Base-by-base conservation (phyloP, 2,888 invertebrate genomes). In the Catocala sponsa region DNA sequence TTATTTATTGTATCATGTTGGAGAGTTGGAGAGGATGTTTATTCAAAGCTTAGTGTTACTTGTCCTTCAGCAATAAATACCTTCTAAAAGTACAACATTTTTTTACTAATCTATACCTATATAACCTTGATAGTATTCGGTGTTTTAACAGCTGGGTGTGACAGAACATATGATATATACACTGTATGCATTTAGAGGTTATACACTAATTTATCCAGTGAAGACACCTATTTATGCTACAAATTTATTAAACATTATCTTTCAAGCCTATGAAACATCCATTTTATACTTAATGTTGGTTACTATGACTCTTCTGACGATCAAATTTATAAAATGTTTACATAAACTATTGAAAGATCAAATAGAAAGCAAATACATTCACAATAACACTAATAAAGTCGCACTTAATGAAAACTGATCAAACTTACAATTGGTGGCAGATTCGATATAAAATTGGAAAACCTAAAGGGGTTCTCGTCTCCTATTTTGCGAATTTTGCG, bases 361-460 rank as follows among this genome's bases (percentile, higher is more conserved):
- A 64, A 60, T 61, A 53, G 49, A 59, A 61, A 43, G 15, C 15
- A 33, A 57, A 15, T 54, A 42, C 4, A 42, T 25, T 46, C 42
- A 11, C 32, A 63, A 44, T n/a, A 51, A 51, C 6, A 62, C 12
- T 55, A 54, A 25, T 35, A 51, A 11, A 11, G 11, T 43, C 10
- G 55, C 58, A 50, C 6, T 5, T 55, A 65, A 50, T 47, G 11
- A 66, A 76, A 63, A 57, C 51, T 33, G 41, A 56, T 63, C 32
- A 62, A 74, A 87, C 94, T 93, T 88, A 95, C 94, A 74, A 95
- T 93, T 77, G 94, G 94, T 92, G 94, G 94, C 83, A 95, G 94
- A 91, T 91, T 95, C 86, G 94, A 91, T 92, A 95, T 93, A 78
- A 95, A 94, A 89, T 93, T 94, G 77, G 94, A 90, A 82, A 95